Percentiles rank a stretch among this genome's conserved stretches.
Conservation (phyloP, 2,888 invertebrate genomes). For the Melieria omissa region DNA sequence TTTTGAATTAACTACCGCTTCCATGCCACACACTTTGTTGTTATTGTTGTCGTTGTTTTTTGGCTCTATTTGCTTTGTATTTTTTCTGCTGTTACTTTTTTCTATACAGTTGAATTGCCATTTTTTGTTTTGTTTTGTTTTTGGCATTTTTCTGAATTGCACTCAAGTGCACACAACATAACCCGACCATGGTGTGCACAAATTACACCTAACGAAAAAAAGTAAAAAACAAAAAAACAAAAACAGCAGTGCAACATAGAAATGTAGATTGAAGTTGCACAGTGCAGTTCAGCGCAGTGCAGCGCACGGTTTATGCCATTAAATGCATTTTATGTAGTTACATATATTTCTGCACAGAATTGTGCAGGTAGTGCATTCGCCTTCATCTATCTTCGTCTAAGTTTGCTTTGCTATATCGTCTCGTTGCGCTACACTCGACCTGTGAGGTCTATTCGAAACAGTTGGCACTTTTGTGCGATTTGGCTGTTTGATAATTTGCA, state of each 20-base stretch:
- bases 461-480: no score
- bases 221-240: neutral
- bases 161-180: neutral
- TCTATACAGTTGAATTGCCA: neutral
- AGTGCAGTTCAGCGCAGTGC: no score
- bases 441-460: no score
- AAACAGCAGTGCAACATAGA: neutral
- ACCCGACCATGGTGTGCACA: neutral
- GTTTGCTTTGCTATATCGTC: no score
- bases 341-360: no score
- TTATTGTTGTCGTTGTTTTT: neutral
- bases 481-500: no score
- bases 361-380: no score
- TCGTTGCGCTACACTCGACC: no score
- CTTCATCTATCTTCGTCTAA: no score
- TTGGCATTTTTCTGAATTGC: neutral
- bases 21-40: slow-evolving; percentile 7
- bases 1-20: slow-evolving; percentile 31
- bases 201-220: slow-evolving; percentile 10
- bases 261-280: no score
- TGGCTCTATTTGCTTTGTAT: neutral
- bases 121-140: neutral
- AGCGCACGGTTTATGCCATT: no score
- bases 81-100: neutral
- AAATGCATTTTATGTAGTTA: no score